Conservation (phyloP, 1,140 invertebrate genomes). For the Anoplophora glabripennis region DNA sequence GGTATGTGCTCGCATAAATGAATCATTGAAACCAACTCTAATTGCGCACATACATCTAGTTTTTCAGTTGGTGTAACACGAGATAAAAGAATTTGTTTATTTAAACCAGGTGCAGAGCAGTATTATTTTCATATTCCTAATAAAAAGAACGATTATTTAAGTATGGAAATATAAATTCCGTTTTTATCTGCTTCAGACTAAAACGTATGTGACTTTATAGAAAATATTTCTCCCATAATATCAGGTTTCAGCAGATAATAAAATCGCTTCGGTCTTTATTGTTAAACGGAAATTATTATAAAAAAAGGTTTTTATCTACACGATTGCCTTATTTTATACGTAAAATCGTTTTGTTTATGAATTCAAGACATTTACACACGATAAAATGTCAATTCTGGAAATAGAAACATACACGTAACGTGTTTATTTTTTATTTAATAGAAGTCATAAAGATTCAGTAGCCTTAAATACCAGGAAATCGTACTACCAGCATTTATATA, state of each 20-base stretch:
- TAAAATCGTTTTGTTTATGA: too few species aligned
- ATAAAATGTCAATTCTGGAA: too few species aligned
- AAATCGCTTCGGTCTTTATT: slow-evolving; percentile 6
- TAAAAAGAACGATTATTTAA: slow-evolving; percentile 12
- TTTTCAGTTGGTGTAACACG: slow-evolving; percentile 2
- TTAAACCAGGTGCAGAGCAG: slow-evolving; percentile 7
- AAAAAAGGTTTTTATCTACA: slow-evolving; percentile 8
- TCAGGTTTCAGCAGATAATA: slow-evolving; percentile 12
- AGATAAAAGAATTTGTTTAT: slow-evolving; percentile 11
- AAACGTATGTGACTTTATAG: slow-evolving; percentile 15
- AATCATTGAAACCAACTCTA: too few species aligned
- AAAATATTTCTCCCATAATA: slow-evolving; percentile 14
- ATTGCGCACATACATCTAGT: too few species aligned
- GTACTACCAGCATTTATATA: too few species aligned
- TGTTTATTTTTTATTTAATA: too few species aligned
- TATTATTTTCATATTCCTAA: slow-evolving; percentile 14
- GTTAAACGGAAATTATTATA: slow-evolving; percentile 6
- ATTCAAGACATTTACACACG: too few species aligned
- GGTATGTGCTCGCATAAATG: too few species aligned
- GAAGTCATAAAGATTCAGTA: too few species aligned
- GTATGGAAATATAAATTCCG: slow-evolving; percentile 10
- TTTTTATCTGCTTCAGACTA: slow-evolving; percentile 13
- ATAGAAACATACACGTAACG: too few species aligned
- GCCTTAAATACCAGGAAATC: too few species aligned
- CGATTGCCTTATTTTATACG: slow-evolving; percentile 4